Base-by-base conservation (phyloP, 2,888 invertebrate genomes). In the Eilema griseolum region DNA sequence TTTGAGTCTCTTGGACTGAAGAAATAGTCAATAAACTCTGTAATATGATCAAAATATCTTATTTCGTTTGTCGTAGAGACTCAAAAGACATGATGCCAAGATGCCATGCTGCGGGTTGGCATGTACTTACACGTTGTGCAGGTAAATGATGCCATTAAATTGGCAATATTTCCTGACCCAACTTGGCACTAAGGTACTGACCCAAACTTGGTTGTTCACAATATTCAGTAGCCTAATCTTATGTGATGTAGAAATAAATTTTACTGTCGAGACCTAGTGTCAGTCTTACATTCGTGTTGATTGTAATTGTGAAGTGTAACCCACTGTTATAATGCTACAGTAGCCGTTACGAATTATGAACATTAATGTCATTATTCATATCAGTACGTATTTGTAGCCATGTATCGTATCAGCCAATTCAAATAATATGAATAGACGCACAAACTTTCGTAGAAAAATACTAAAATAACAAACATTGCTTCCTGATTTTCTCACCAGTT, bases 181-280 rank as follows among this genome's bases (percentile, higher is more conserved):
- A 52, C 61, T 28, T 33, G 37, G 33, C 16, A 57, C 31, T 26
- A 61, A 61, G n/a, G n/a, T 52, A n/a, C 46, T 46, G 46, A 20
- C 20, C 52, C 52, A n/a, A 52, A 52, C 52, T 52, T 52, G 52
- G 52, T 52, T 52, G 52, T 20, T 52, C 11, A 24, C 20, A 60
- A 26, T 57, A 46, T 57, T n/a, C 56, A 33, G 65, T 65, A 46
- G 56, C 52, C 52, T 52, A 52, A n/a, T 52, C 52, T n/a, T 20
- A 52, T 52, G 52, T 52, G 52, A 52, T n/a, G 52, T 52, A 52
- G n/a, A 52, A 46, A 20, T 46, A 46, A 46, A 20, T 46, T 46
- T 20, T 0, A 20, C 20, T 20, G 46, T 46, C 20, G 46, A 20
- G 20, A 20, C 46, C 2, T 46, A 46, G 20, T 5, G 46, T 46